Base-by-base conservation (phyloP, 1,140 invertebrate species). In the Drosophila insularis region DNA sequence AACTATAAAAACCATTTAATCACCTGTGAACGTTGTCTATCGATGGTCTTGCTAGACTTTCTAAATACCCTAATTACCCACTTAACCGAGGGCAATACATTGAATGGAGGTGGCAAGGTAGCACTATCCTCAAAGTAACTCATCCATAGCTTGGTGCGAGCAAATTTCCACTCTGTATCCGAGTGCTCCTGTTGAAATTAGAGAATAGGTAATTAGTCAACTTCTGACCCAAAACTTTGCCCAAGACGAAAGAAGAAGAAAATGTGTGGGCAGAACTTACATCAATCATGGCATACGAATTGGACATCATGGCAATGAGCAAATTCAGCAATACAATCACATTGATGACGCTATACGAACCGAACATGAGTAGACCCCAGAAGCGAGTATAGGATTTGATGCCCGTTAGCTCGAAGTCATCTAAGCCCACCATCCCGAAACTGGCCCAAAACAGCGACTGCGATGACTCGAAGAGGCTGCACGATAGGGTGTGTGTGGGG, bases 161-260 rank as follows among this genome's bases (percentile, higher is more conserved):
- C 97, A 91, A 98, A 98, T 92, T 98, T 98, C 97, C 97, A 98
- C 92, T 98, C 97, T 0, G 95, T 95, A 89, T 98, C 97, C 0
- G 96, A 95, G 89, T 96, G 96, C 92, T 96, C 95, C 96, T 97
- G 79, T 17, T 92, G 40, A 53, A 17, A 2, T 19, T 14, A 50
- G 63, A 27, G 39, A 17, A 54, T n/a, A 43, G 19, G 39, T 56
- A 50, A 63, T 65, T 58, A 27, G 7, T n/a, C 23, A 27, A 54
- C 32, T 27, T 27, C 27, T 27, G 27, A 6, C 27, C 27, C 27
- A 27, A 27, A 27, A 27, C 27, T 27, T 27, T 27, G 27, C 27
- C 4, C 27, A 27, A 27, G 27, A 27, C 27, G 27, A 27, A 27
- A 0, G 4, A 27, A 6, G 27, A 27, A 27, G 27, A 27, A 27